These are phyloP conservation scores for Tipula vernalis DNA, from an alignment of 2,888 invertebrate genomes.

Conservation along the genomic window DNA sequence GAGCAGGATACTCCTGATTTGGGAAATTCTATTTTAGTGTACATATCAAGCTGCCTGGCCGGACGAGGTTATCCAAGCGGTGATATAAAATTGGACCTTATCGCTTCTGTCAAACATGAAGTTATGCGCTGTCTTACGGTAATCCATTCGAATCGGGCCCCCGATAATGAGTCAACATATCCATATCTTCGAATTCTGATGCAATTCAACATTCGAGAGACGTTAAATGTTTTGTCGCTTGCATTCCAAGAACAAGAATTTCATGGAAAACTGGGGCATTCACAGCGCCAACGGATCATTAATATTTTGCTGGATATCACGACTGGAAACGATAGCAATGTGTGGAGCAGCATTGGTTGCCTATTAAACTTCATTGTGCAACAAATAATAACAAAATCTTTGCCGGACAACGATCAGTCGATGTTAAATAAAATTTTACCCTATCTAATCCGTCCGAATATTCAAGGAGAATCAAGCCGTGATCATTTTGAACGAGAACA, in stretches of 20 bases:
- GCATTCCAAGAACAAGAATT: conserved; percentile 76
- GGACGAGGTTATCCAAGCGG: conserved; percentile 73
- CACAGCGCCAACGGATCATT: conserved; percentile 62
- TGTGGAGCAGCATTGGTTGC: conserved; percentile 44
- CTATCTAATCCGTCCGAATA: conserved; percentile 39
- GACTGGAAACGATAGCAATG: conserved; percentile 42
- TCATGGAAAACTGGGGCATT: conserved; percentile 53
- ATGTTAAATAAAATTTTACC: conserved; percentile 49
- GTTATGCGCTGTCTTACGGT: conserved; percentile 56
- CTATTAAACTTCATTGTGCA: conserved; percentile 52
- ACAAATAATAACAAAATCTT: conserved; percentile 42
- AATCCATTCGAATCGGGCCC: conserved; percentile 49
- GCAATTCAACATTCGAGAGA: conserved; percentile 72
- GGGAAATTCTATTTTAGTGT: conserved; percentile 75
- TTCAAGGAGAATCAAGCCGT: conserved; percentile 31
- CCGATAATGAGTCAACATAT: conserved; percentile 49
- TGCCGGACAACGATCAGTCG: conserved; percentile 34
- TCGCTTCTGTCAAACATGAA: conserved; percentile 57
- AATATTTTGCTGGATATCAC: conserved; percentile 67
- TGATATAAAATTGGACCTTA: conserved; percentile 48
- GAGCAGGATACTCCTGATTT: conserved; percentile 41
- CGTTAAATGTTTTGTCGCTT: conserved; percentile 70
- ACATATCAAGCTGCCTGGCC: conserved; percentile 76
- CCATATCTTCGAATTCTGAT: conserved; percentile 62
- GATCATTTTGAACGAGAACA: conserved; percentile 58